Conservation (phyloP, 2,113 vertebrate species). For the Syngnathus scovelli region DNA sequence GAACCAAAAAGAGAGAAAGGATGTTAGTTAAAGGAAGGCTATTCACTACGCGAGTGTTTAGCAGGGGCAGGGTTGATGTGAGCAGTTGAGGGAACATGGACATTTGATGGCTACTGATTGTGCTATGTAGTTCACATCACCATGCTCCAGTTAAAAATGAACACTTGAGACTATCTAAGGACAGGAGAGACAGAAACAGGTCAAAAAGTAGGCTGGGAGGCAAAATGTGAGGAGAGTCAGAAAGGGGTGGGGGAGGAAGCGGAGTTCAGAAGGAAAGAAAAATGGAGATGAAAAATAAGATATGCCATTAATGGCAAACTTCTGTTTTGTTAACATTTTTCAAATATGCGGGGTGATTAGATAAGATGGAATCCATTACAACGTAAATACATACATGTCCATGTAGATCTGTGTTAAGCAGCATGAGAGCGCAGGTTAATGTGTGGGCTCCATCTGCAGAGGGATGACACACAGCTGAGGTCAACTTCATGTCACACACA, state of each 20-base stretch:
- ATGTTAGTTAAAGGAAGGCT: constrained; percentile 45
- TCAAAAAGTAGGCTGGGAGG: constrained; percentile 54
- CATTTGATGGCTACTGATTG: constrained; percentile 13
- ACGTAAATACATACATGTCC: constrained; percentile 69
- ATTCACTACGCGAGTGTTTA: constrained; percentile 14
- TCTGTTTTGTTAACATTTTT: neutral
- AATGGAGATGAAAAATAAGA: constrained; percentile 10
- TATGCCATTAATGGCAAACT: neutral
- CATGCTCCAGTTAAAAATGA: constrained; percentile 39
- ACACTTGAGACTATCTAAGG: constrained; percentile 37
- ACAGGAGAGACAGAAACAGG: constrained; percentile 54
- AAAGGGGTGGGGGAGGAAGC: neutral
- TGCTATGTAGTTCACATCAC: constrained; percentile 22
- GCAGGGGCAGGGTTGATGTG: constrained; percentile 2
- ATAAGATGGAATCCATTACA: neutral
- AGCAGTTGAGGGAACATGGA: constrained; percentile 11
- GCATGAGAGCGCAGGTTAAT: constrained; percentile 75
- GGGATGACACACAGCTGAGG: constrained; percentile 20
- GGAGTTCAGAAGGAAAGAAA: neutral
- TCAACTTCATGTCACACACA: constrained; percentile 16
- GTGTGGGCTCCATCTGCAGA: constrained; percentile 74
- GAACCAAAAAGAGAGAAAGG: constrained; percentile 48
- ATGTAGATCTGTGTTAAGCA: constrained; percentile 76
- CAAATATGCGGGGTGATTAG: neutral
- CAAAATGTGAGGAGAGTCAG: constrained; percentile 13